Conservation (phyloP, 2,797 vertebrate genomes). For the Acanthurus lineatus region DNA sequence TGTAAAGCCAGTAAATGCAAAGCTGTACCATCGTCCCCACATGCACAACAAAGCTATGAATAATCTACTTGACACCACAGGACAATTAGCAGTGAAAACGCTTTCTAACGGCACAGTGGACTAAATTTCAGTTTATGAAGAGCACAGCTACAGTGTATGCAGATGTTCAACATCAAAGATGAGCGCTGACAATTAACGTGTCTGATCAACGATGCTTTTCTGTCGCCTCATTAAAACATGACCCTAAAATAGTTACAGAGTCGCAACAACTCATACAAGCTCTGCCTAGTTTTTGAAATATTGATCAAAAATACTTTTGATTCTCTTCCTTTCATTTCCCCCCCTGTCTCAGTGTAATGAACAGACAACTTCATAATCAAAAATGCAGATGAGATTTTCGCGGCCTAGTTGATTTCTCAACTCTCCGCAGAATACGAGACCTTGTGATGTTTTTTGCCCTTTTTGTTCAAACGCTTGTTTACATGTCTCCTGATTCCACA, state of each 20-base stretch:
- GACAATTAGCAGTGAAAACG: slow-evolving; percentile 40
- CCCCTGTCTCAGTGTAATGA: slow-evolving; percentile 43
- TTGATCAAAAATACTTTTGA: slow-evolving; percentile 69
- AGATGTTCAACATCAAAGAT: slow-evolving; percentile 59
- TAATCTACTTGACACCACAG: slow-evolving; percentile 20
- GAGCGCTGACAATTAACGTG: slow-evolving; percentile 50
- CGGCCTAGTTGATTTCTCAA: slow-evolving; percentile 56
- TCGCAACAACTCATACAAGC: slow-evolving; percentile 39
- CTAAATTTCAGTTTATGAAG: slow-evolving; percentile 44
- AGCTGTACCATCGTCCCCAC: neutral
- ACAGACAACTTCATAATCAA: slow-evolving; percentile 57
- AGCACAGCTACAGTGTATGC: slow-evolving; percentile 26
- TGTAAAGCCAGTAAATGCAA: slow-evolving; percentile 3
- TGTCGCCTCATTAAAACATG: slow-evolving; percentile 67
- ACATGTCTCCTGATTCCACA: slow-evolving; percentile 66
- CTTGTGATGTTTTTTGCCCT: slow-evolving; percentile 61
- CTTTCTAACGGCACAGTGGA: slow-evolving; percentile 9
- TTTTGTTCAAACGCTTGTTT: slow-evolving; percentile 79
- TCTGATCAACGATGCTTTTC: slow-evolving; percentile 57
- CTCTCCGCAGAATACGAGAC: slow-evolving; percentile 61
- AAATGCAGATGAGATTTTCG: slow-evolving; percentile 46
- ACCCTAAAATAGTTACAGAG: slow-evolving; percentile 67
- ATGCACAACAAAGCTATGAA: slow-evolving; percentile 6
- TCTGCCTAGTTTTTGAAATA: slow-evolving; percentile 62
- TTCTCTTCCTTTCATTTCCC: slow-evolving; percentile 2